Conservation (phyloP, 64 coral and sea anemone species). For the Catalaphyllia jardinei region DNA sequence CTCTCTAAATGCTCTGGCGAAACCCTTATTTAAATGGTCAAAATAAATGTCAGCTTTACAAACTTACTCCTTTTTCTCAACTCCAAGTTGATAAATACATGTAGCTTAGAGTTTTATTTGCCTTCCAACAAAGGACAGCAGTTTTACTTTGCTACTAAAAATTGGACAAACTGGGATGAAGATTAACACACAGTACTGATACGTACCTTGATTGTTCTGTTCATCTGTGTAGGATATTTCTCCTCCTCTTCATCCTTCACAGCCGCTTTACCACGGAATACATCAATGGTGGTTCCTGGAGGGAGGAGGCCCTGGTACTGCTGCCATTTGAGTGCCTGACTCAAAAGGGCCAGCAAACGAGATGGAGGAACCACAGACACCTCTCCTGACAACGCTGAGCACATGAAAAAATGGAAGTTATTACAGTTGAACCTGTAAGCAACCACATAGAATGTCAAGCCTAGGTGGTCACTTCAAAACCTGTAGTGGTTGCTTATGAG, state of each 20-base stretch:
- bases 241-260: conserved; percentile 98
- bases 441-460: too few relatives aligned
- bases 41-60: too few relatives aligned
- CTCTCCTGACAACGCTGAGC: conserved; percentile 87
- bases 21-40: too few relatives aligned
- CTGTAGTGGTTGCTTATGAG: not conserved
- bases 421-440: too few relatives aligned
- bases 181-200: not conserved
- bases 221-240: conserved; percentile 89
- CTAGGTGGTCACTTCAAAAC: too few relatives aligned
- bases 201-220: conserved; percentile 96
- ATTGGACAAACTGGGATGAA: too few relatives aligned
- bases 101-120: too few relatives aligned
- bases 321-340: conserved; percentile 98
- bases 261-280: conserved; percentile 96
- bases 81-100: too few relatives aligned
- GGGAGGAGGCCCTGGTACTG: conserved; percentile 96
- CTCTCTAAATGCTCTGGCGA: too few relatives aligned
- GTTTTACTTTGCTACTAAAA: too few relatives aligned
- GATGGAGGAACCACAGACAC: conserved; percentile 98
- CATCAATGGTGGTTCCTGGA: conserved; percentile 95
- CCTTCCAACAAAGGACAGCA: too few relatives aligned
- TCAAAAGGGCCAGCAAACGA: conserved; percentile 88
- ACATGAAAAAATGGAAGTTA: not conserved
- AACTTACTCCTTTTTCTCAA: too few relatives aligned